Base-by-base conservation (phyloP, 1,140 invertebrate genomes). In the Colletes gigas region DNA sequence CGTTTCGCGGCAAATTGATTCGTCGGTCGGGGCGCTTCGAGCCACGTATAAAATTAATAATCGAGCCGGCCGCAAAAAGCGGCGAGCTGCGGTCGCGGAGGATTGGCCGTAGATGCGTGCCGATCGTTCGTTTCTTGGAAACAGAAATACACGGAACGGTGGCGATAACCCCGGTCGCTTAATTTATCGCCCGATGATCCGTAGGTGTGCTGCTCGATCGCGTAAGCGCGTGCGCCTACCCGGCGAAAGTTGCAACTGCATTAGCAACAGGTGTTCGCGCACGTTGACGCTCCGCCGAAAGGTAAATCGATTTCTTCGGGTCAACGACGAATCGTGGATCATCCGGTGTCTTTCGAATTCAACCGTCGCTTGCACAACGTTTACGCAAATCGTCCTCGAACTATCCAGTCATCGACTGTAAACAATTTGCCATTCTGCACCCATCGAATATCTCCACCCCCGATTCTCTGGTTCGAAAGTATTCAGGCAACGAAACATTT, bases 231-330 rank as follows among this genome's bases (percentile, higher is more conserved):
- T 57, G 71, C 59, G 4, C 65, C 47, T 9, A 50, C 15, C 15
- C 44, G 54, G 50, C 39, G 50, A 85, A 84, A 84, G 69, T 77
- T 78, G 47, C 62, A 52, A 81, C 17, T 50, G 14, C 70, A 55
- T 84, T 39, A 84, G 83, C 83, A 85, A 85, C 84, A 85, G 84
- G 84, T 85, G 84, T 67, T 44, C 71, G 50, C 69, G 47, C 17
- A 17, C 66, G 39, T 12, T 50, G 50, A 6, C 14, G 44, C 21
- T 21, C 9, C 52, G 65, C 19, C 67, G 17, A 60, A 63, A 57
- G 47, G 21, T 69, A 77, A 81, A 77, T 85, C 68, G 62, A 83
- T 84, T 66, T 30, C 60, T 15, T 72, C 17, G 54, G 10, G 19
- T 39, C 4, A 5, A 41, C 17, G 4, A 19, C 21, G 14, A 47